phyloP scores from a whole-genome alignment of 2,797 vertebrate species.

The Protonibea diacanthus region DNA sequence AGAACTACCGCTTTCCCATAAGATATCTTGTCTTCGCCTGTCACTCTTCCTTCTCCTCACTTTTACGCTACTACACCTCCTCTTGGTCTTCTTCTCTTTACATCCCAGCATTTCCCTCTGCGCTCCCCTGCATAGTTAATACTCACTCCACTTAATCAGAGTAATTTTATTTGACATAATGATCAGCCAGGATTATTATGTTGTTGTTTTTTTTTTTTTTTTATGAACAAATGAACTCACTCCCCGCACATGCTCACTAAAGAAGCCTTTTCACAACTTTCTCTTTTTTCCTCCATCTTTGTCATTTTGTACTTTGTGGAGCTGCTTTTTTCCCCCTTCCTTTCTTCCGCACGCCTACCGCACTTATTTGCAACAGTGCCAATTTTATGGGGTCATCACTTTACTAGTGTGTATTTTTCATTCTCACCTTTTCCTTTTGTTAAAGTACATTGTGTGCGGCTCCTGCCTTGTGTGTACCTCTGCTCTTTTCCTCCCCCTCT shows the following conservation, averaged over 20 bases:
- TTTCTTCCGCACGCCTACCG: conserved; percentile 38
- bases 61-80: background rate
- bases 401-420: conserved; percentile 57
- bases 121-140: background rate
- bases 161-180: conserved; percentile 10
- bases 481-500: conserved; percentile 62
- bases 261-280: conserved; percentile 38
- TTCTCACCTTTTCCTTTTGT: conserved; percentile 66
- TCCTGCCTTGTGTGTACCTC: conserved; percentile 58
- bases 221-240: conserved; percentile 39
- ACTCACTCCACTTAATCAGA: conserved; percentile 15
- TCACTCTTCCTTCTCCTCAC: conserved; percentile 14
- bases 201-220: background rate
- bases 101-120: background rate
- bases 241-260: conserved; percentile 10
- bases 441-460: conserved; percentile 65
- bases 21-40: conserved; percentile 5
- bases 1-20: conserved; percentile 11
- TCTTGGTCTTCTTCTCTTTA: conserved; percentile 3
- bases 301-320: conserved; percentile 28
- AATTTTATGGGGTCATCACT: conserved; percentile 65
- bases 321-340: background rate
- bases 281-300: conserved; percentile 20
- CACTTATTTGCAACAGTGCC: conserved; percentile 53
- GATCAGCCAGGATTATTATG: conserved; percentile 2